Base-by-base conservation (phyloP, 1,140 invertebrate species). In the Melanaphis sacchari region DNA sequence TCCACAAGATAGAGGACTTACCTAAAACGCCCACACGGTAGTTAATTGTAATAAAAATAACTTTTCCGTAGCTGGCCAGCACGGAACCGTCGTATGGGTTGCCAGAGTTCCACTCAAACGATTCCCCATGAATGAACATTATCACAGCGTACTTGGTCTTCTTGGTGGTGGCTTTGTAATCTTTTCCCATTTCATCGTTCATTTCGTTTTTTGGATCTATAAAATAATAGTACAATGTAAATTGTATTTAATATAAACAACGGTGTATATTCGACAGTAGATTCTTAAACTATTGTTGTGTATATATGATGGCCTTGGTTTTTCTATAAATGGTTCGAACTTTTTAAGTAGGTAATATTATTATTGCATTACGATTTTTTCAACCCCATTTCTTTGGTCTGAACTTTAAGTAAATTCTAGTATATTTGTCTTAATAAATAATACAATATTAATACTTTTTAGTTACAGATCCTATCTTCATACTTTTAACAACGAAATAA, bases 21-120 rank as follows among this genome's bases (percentile, higher is more conserved):
- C 98, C 98, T 94, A 99, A 95, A 94, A 99, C 97, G 22, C 98
- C 98, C 1, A 99, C 96, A 46, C 99, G 96, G 95, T 98, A 99
- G 95, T 99, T 99, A 49, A 99, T 95, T 31, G 98, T 99, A 66
- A 99, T 97, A 46, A 99, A 98, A 94, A 99, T 97, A 46, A 99
- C 97, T 94, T 98, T 97, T 59, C 98, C 98, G 94, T 98, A 99
- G 87, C 97, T 97, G 85, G 98, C 97, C 91, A 99, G 95, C 26
- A 99, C 97, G 82, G 97, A 97, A 6, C 98, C 98, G 95, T 99
- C 98, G 94, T 98, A 99, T 0, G 98, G 97, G 95, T 99, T 99
- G 93, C 98, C 98, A 26, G 98, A 98, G 95, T 98, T 98, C 97
- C 98, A 98, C 94, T 98, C 97, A 95, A 97, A 98, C 5, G 98